Percentiles rank a stretch among this genome's conserved stretches.
phyloP scores from a whole-genome alignment of 1,140 invertebrate species.

The Orchesella cincta region DNA sequence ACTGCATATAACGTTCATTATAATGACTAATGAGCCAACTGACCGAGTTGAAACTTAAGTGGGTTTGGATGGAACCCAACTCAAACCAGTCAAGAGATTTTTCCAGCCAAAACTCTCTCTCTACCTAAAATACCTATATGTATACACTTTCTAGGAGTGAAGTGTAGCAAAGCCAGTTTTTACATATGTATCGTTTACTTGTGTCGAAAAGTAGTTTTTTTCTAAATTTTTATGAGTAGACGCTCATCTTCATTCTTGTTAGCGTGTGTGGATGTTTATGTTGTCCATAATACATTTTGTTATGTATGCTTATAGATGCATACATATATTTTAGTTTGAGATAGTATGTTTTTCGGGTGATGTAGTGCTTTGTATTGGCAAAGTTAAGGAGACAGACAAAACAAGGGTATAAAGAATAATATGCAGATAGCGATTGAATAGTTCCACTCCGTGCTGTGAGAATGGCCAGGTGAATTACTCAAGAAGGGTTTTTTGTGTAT shows the following conservation, averaged over 20 bases:
- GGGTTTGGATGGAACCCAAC: constrained; percentile 6
- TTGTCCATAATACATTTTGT: neutral
- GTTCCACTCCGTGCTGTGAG: constrained; percentile 11
- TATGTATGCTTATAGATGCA: neutral
- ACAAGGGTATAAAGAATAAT: neutral
- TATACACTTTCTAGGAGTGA: neutral
- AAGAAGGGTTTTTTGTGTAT: neutral
- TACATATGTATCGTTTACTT: constrained; percentile 11
- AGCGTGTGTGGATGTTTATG: neutral
- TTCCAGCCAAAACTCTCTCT: neutral
- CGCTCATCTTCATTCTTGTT: constrained; percentile 16
- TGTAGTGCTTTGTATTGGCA: neutral
- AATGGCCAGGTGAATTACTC: constrained; percentile 24
- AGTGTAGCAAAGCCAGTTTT: neutral
- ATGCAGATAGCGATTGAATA: neutral
- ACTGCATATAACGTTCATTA: constrained; percentile 39
- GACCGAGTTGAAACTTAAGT: constrained; percentile 13
- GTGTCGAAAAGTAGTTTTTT: constrained; percentile 19
- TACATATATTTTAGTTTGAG: neutral
- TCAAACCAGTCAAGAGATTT: constrained; percentile 2
- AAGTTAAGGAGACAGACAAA: neutral
- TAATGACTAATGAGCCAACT: constrained; percentile 40
- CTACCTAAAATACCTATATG: neutral
- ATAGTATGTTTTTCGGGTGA: neutral
- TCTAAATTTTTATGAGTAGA: constrained; percentile 11